Base-by-base conservation (phyloP, 2,888 invertebrate genomes). In the Pachycephus smyrnensis region DNA sequence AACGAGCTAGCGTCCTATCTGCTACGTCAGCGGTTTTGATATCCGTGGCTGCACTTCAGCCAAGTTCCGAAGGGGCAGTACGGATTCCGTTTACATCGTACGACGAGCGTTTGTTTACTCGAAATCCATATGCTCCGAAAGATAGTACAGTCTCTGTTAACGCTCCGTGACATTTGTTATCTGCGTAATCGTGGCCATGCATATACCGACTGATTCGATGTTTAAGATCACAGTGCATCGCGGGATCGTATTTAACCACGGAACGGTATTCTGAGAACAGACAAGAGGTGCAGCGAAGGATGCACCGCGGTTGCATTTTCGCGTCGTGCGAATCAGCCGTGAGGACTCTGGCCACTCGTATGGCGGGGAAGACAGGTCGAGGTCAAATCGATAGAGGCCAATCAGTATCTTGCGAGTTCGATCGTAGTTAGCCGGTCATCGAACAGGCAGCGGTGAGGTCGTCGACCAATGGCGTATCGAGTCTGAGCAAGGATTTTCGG, bases 381-480 rank as follows among this genome's bases (percentile, higher is more conserved):
- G 55, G 55, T 55, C 55, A 55, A 55, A 55, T 55, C 55, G 55
- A 55, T 55, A 55, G 23, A 55, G 55, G 55, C 55, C 55, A 55
- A 55, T 55, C 55, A 55, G 55, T 55, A 55, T 55, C 55, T 55
- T 23, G 55, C 23, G 55, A 55, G 55, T 23, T 55, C 55, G 55
- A 55, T 55, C 55, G 55, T 6, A 23, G 55, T 55, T 55, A 9
- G 55, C 55, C 55, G 55, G 55, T 55, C 23, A 23, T 55, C 55
- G 55, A 55, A 55, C 55, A 55, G 55, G 6, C 55, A 15, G 40
- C 23, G 6, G 15, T 15, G 73, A 76, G 80, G 81, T 81, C 81
- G 75, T 76, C 79, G 82, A 81, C 80, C 80, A 80, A 71, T 71
- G 75, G 75, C 79, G 55, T 23, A 23, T 55, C 68, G 79, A 68